Evolutionary conservation across 1,140 invertebrate genomes (phyloP), one percentile per base, ranked within the genome.

Genomic region (Arion vulgaris): DNA sequence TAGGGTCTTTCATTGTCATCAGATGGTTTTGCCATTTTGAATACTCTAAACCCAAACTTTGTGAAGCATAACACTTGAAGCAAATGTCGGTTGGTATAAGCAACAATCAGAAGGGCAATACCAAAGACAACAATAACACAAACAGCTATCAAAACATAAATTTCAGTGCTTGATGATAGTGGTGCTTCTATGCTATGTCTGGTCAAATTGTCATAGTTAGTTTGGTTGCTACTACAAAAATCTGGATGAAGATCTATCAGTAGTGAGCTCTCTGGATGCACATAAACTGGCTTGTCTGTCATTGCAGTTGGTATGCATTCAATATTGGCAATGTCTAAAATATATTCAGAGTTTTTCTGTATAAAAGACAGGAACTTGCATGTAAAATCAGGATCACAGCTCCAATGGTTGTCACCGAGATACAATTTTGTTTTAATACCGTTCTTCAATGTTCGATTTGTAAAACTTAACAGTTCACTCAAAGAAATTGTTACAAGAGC

Each of bases 11-110:
- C 72, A 4, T 28, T 49, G 66, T 88, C 86, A 1, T 78, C 73
- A 7, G 77, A 36, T 1, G 76, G 77, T 11, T 82, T 83, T 5
- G 76, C 79, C 41, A 82, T 71, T 11, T 84, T 77, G n/a, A 82
- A 84, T 5, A 85, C n/a, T 34, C 86, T 77, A 74, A 85, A 85
- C 0, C 86, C 85, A 36, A 87, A 86, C 45, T 84, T 83, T 17
- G 81, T 84, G 78, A 85, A 89, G n/a, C 87, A 80, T 41, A 83
- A 76, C 0, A 89, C 86, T 57, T 88, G 84, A 36, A 89, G 75
- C 17, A 88, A 83, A n/a, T 85, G 68, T 34, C 86, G 68, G 62
- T 88, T 83, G 38, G 81, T 28, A 74, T 87, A 87, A 32, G 81
- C 66, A 28, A 84, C 39, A 17, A 84, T 39, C 13, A 85, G 34